Evolutionary conservation across 2,797 vertebrate species (phyloP).

Genomic region (Hybognathus amarus): DNA sequence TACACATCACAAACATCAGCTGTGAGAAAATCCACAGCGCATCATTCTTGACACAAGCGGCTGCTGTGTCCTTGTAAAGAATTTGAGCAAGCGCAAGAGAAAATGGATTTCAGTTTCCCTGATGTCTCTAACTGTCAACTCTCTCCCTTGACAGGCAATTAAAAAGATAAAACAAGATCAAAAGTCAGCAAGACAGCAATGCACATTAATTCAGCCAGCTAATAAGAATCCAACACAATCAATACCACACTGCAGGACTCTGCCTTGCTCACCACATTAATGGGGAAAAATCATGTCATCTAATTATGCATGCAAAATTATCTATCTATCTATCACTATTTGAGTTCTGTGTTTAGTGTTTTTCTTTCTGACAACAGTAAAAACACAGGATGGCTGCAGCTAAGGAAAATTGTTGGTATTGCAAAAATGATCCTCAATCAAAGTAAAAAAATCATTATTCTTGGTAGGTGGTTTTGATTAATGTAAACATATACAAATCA

Average conservation of each 20-base stretch:
- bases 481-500: neutral
- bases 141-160: constrained; percentile 65
- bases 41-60: constrained; percentile 32
- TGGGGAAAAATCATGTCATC: constrained; percentile 55
- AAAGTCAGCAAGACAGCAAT: constrained; percentile 62
- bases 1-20: neutral
- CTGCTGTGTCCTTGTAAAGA: constrained; percentile 63
- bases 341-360: constrained; percentile 34
- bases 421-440: neutral
- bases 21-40: neutral
- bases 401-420: neutral
- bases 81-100: constrained; percentile 57
- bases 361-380: constrained; percentile 22
- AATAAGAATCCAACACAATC: constrained; percentile 66
- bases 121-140: constrained; percentile 65
- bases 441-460: neutral
- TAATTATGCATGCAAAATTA: constrained; percentile 62
- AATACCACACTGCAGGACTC: constrained; percentile 59
- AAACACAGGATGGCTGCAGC: neutral
- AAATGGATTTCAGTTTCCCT: constrained; percentile 64
- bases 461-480: neutral
- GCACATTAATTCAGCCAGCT: constrained; percentile 65
- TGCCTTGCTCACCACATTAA: constrained; percentile 49
- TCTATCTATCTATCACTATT: constrained; percentile 42
- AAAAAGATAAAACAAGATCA: constrained; percentile 70